Evolutionary conservation across 2,113 vertebrate genomes (phyloP).

Genomic region (Illadopsis cleaveri): DNA sequence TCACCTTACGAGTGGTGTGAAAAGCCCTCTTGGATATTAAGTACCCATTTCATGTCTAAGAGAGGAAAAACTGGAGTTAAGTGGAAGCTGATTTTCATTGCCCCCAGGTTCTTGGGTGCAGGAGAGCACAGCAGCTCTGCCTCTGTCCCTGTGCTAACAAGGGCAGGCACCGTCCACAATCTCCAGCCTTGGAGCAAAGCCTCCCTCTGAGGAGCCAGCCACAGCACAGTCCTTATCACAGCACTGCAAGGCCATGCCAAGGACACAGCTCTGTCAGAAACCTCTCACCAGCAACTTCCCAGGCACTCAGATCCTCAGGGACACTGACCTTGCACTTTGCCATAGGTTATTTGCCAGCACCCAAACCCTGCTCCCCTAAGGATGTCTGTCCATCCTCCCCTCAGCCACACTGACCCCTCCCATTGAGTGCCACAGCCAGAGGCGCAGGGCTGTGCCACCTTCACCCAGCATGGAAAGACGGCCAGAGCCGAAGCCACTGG

Average conservation of each 20-base stretch:
- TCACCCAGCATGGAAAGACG: rapidly evolving
- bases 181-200: not conserved
- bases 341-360: not conserved
- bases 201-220: not conserved
- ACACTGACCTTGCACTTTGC: not conserved
- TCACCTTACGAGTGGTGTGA: not conserved
- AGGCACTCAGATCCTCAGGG: not conserved
- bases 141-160: not conserved
- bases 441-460: not conserved
- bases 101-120: not conserved
- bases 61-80: not conserved
- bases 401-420: not conserved
- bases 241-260: not conserved
- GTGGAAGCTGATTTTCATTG: not conserved
- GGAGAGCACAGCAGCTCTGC: not conserved
- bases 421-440: not conserved
- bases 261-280: not conserved
- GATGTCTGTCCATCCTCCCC: not conserved
- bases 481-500: not conserved
- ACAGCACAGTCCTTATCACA: not conserved
- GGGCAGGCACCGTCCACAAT: not conserved
- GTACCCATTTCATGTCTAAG: not conserved
- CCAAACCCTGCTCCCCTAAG: not conserved
- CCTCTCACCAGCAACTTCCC: not conserved
- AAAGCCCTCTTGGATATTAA: not conserved